These are phyloP conservation scores for Belonocnema kinseyi DNA, from an alignment of 1,140 invertebrate species.

Conservation along the genomic window DNA sequence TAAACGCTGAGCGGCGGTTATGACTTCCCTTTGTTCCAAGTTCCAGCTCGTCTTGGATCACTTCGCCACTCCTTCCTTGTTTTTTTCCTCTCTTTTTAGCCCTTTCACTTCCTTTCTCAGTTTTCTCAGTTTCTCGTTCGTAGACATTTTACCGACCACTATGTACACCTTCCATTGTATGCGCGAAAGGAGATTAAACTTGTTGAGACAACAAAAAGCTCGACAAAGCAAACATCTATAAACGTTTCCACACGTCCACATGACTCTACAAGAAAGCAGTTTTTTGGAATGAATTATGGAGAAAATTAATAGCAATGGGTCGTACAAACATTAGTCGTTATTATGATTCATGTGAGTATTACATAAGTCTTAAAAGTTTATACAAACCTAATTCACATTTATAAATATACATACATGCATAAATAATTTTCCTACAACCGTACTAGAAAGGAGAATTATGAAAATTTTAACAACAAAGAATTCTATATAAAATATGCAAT, in stretches of 20 bases:
- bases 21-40: slow-evolving; percentile 41
- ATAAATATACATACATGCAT: too few species aligned
- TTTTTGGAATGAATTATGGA: not conserved
- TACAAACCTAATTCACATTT: too few species aligned
- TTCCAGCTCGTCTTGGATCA: slow-evolving; percentile 22
- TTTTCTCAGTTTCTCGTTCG: slow-evolving; percentile 8
- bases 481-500: slow-evolving; percentile 28
- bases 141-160: slow-evolving; percentile 2
- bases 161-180: slow-evolving; percentile 21
- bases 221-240: slow-evolving; percentile 14
- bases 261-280: not conserved
- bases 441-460: too few species aligned
- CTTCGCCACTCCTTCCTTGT: slow-evolving; percentile 33
- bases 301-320: not conserved
- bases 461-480: not conserved
- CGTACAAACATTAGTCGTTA: not conserved
- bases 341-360: not conserved
- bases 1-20: slow-evolving; percentile 30
- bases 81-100: slow-evolving; percentile 26
- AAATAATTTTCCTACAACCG: too few species aligned
- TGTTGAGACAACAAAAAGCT: slow-evolving; percentile 24
- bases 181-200: slow-evolving; percentile 30
- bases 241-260: slow-evolving; percentile 22
- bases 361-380: not conserved
- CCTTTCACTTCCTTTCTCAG: slow-evolving; percentile 21